Evolutionary conservation across 2,888 invertebrate genomes (phyloP), one percentile per base, ranked within the genome.

Genomic region (Octonoba sinensis): DNA sequence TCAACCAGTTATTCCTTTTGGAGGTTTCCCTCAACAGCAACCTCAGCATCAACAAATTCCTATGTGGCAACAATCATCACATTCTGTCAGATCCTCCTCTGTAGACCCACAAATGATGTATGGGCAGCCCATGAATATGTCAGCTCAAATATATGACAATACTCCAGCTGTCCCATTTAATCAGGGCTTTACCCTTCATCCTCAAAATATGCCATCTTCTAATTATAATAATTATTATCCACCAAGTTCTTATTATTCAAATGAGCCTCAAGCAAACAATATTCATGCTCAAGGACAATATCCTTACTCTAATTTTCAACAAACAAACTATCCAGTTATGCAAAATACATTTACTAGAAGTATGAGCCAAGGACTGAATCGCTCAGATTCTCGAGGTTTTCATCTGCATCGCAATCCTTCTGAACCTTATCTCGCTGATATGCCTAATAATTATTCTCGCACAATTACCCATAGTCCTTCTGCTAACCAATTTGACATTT

Each of bases 61-160:
- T 47, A 74, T 77, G 72, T 83, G 83, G 83, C 83, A 83, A 57
- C 76, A 76, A 67, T 36, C 72, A 36, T 72, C 82, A 15, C 77
- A 79, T 15, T 36, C 79, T 16, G 18, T 81, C 46, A 66, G 83
- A 47, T 76, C 83, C 8, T 22, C 75, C 20, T 83, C 83, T 46
- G 96, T 96, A 95, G 95, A 95, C 86, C 96, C 96, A 0, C 96
- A 96, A 88, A 95, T 94, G 90, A 96, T 96, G 87, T 96, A 79
- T 49, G 79, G 83, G 1, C 79, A 83, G 22, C 74, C 70, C 12
- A 66, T 83, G 51, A 72, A 67, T 46, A 72, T 82, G 72, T 78
- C 78, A 18, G 49, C 65, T 49, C 83, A 79, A 8, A 67, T 75
- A 60, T 81, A 83, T 49, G 83, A 83, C 16, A 70, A 74, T 15